Evolutionary conservation across 2,797 vertebrate species (phyloP), one percentile per base, ranked within the genome.

Genomic region (Esox masquinongy): DNA sequence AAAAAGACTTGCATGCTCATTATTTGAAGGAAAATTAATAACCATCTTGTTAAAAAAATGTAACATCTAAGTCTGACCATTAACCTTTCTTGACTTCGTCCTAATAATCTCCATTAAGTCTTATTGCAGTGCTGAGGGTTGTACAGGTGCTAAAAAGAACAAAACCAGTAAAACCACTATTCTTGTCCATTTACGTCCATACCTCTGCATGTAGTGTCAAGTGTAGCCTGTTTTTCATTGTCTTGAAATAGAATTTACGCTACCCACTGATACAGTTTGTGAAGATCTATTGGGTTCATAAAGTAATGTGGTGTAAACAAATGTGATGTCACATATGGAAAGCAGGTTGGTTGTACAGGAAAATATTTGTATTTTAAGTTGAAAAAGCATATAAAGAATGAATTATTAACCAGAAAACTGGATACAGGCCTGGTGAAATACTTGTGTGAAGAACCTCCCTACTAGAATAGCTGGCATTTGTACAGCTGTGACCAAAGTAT

Each of bases 391-490:
- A 68, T 11, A 70, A 56, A 53, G 49, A 72, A 31, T 31, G 2
- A 34, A 34, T 61, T 72, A 4, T 70, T 66, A 56, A 63, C 51
- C 50, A 50, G 19, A 68, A n/a, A 74, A 69, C 31, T 26, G 50
- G 16, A 50, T 49, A 78, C 36, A 77, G 17, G 7, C 59, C 36
- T 22, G 39, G 47, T 51, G 74, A 72, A 81, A 75, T 76, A 68
- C 61, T 36, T 61, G 53, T 72, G 29, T 71, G 17, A 70, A 70
- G 24, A n/a, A 19, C n/a, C 19, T 53, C 16, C 56, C 8, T 59
- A 24, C n/a, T 59, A 71, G 68, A 59, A 24, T 19, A 36, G 22
- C 47, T 29, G 17, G 15, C n/a, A 47, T 47, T 47, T 47, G 36
- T 47, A 47, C 43, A 47, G 43, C 12, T 14, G 11, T 47, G 36